These are phyloP conservation scores for Elgaria multicarinata DNA, from an alignment of 2,113 vertebrate genomes.

Conservation along the genomic window DNA sequence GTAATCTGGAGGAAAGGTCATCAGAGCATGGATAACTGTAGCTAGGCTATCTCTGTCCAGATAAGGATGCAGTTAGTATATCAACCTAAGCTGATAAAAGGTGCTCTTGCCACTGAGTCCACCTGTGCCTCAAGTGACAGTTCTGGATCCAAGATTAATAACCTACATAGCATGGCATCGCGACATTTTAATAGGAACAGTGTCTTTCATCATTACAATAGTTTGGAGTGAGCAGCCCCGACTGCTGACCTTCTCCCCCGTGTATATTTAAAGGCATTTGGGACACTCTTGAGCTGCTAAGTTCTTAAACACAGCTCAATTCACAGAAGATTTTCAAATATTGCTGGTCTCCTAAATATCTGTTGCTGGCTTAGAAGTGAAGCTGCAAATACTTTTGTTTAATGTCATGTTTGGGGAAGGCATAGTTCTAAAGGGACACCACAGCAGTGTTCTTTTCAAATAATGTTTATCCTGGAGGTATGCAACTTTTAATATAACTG, in stretches of 20 bases:
- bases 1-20: too few relatives aligned
- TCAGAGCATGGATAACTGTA: too few relatives aligned
- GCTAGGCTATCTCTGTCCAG: too few relatives aligned
- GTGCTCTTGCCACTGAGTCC: too few relatives aligned
- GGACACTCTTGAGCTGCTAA: background rate
- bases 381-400: conserved; percentile 62
- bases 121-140: too few relatives aligned
- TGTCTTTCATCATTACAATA: background rate
- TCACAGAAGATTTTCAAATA: background rate
- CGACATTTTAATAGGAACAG: background rate
- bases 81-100: too few relatives aligned
- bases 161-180: background rate
- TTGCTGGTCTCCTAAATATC: background rate
- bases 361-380: background rate
- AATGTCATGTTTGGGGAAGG: conserved; percentile 48
- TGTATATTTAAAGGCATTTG: background rate
- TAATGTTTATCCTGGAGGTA: conserved; percentile 43
- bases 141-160: too few relatives aligned
- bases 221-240: background rate
- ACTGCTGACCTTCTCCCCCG: background rate
- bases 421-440: conserved; percentile 63
- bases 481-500: conserved; percentile 56
- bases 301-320: background rate
- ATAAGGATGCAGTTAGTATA: too few relatives aligned
- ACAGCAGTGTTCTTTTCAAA: conserved; percentile 41